Evolutionary conservation across 92 coral and sea anemone genomes (phyloP).

Genomic region (Epizoanthus fatuus): DNA sequence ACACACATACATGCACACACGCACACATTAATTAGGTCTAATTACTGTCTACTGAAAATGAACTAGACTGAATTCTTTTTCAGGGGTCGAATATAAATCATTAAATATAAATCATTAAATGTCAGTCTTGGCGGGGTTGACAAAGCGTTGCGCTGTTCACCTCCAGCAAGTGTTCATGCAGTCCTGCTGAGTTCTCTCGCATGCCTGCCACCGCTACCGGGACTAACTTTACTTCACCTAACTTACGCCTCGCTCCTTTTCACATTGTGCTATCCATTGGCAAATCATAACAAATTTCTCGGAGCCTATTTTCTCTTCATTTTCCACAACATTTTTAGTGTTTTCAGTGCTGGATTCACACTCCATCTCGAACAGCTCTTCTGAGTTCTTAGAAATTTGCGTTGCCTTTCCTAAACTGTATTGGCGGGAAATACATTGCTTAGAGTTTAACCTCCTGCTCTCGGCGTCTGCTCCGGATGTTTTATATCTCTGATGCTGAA

Average conservation of each 20-base stretch:
- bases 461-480: constrained; percentile 41
- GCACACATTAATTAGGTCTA: too few species aligned
- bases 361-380: constrained; percentile 2
- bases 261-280: constrained; percentile 38
- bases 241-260: not conserved
- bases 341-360: not conserved
- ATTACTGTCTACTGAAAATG: constrained; percentile 8
- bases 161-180: not conserved
- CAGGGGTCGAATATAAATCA: not conserved
- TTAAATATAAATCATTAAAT: too few species aligned
- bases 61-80: not conserved
- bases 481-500: constrained; percentile 1
- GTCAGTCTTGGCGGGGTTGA: not conserved
- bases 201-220: not conserved
- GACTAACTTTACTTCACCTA: not conserved
- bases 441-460: not conserved
- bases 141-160: not conserved
- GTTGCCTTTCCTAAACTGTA: constrained; percentile 1
- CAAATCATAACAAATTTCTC: constrained; percentile 28
- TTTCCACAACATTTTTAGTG: not conserved
- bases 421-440: constrained; percentile 13
- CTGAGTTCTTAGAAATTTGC: not conserved
- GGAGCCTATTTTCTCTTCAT: not conserved
- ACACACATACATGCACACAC: not conserved
- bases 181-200: not conserved